These are phyloP conservation scores for Atherinosoma microstoma DNA, from an alignment of 2,797 vertebrate genomes.

Conservation along the genomic window DNA sequence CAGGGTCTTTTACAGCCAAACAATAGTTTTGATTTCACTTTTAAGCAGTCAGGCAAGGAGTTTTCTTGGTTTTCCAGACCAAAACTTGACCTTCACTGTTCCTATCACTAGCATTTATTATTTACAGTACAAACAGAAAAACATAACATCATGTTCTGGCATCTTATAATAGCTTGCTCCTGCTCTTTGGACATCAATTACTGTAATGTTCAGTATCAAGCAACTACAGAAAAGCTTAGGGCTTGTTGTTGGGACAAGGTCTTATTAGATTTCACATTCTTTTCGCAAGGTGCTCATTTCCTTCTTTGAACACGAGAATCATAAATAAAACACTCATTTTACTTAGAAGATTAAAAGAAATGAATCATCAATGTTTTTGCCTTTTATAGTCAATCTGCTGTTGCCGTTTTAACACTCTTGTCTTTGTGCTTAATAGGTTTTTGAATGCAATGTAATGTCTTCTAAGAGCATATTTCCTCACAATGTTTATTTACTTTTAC, in stretches of 20 bases:
- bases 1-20: not conserved
- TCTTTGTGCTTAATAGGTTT: not conserved
- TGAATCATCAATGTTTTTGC: not conserved
- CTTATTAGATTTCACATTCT: not conserved
- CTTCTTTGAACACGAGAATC: not conserved
- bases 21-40: not conserved
- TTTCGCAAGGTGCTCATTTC: not conserved
- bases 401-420: not conserved
- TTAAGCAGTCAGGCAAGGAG: not conserved
- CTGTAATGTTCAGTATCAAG: not conserved
- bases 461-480: not conserved
- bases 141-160: not conserved
- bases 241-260: not conserved
- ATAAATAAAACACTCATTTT: not conserved
- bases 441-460: not conserved
- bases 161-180: not conserved
- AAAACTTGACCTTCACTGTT: not conserved
- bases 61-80: not conserved
- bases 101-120: not conserved
- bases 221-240: not conserved
- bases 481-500: no score
- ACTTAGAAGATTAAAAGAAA: not conserved
- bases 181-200: not conserved
- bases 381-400: not conserved
- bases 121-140: not conserved